phyloP scores from a whole-genome alignment of 37 sponge, comb jelly and placozoan species.

The Ephydatia muelleri region DNA sequence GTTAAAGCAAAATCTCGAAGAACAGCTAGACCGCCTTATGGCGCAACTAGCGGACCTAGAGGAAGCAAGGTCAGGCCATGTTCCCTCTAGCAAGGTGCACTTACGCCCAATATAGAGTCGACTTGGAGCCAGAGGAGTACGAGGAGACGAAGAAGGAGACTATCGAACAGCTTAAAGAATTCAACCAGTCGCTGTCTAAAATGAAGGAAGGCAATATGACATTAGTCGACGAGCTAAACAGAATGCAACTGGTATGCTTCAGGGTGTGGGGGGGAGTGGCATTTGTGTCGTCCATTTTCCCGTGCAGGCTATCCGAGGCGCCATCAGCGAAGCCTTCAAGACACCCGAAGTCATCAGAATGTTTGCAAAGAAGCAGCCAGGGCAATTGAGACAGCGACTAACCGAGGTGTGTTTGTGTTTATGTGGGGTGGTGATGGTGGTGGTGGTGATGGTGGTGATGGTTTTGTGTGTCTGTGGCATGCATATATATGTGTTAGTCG shows the following conservation, averaged over 20 bases:
- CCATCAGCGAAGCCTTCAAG: constrained; percentile 97
- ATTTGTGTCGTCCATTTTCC: not conserved
- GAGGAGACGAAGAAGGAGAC: constrained; percentile 93
- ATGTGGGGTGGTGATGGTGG: not conserved
- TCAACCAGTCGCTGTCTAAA: constrained; percentile 83
- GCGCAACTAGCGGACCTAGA: constrained; percentile 94
- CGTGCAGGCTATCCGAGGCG: constrained; percentile 91
- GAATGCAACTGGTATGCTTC: constrained; percentile 83
- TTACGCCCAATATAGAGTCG: too few relatives aligned
- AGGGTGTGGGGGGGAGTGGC: constrained; percentile 8
- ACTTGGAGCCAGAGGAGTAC: constrained; percentile 90
- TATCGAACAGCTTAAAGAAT: constrained; percentile 93
- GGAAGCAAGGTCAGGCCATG: constrained; percentile 75
- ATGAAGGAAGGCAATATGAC: constrained; percentile 90
- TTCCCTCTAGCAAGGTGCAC: not conserved
- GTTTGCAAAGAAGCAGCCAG: constrained; percentile 97
- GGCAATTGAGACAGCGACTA: constrained; percentile 88
- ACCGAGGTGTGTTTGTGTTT: constrained; percentile 50
- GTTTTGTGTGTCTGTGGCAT: too few relatives aligned
- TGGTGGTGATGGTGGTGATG: not conserved
- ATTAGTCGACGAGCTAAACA: constrained; percentile 80
- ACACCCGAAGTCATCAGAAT: constrained; percentile 98
- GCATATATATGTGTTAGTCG: not conserved
- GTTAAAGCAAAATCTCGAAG: constrained; percentile 89
- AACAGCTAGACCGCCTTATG: constrained; percentile 96